Percentiles rank a stretch among this genome's conserved stretches.
These are phyloP conservation scores for Sycophaga agraensis DNA, from an alignment of 1,140 invertebrate species.

Conservation along the genomic window DNA sequence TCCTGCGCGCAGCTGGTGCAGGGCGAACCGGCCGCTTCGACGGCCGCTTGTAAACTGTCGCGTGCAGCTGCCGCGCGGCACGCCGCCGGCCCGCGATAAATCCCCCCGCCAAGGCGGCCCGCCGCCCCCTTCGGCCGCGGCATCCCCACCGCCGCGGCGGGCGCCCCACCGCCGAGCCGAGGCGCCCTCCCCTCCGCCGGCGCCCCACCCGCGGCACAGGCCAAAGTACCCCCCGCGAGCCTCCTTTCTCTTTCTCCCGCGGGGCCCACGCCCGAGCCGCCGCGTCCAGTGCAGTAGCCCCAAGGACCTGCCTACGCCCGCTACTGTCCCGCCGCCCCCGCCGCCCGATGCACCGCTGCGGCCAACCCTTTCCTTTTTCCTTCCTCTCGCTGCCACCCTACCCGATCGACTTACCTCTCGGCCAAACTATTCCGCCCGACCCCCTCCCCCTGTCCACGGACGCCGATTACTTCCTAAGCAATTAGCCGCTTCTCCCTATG, in stretches of 20 bases:
- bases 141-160: constrained; percentile 26
- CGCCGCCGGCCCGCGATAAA: constrained; percentile 52
- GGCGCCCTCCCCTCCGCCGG: constrained; percentile 8
- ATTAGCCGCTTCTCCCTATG: no score
- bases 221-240: not conserved
- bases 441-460: no score
- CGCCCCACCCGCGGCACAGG: not conserved
- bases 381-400: no score
- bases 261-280: not conserved
- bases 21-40: constrained; percentile 42
- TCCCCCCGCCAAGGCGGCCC: constrained; percentile 33
- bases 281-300: no score
- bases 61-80: constrained; percentile 48
- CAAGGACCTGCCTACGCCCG: not conserved
- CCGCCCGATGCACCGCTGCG: not conserved
- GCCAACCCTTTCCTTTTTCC: not conserved
- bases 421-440: no score
- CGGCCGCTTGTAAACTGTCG: constrained; percentile 56
- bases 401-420: no score
- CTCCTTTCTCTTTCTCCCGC: constrained; percentile 19
- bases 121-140: constrained; percentile 5
- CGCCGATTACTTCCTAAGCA: no score
- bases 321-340: not conserved
- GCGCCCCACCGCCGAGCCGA: not conserved
- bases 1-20: no score